phyloP scores from a whole-genome alignment of 2,113 vertebrate genomes.

The Chitala chitala region DNA sequence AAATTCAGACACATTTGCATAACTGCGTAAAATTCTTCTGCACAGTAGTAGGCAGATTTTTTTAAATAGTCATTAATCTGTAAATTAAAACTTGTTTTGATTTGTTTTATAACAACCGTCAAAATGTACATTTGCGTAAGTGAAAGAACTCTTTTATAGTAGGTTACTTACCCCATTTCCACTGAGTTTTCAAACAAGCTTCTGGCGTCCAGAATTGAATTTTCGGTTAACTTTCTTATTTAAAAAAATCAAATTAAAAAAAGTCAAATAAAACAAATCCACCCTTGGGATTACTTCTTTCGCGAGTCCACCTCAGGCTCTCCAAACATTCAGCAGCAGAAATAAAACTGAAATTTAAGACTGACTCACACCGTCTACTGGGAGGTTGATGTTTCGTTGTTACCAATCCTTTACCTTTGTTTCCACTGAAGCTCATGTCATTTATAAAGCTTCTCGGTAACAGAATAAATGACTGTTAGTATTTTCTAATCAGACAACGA shows the following conservation, averaged over 20 bases:
- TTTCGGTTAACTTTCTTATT: neutral
- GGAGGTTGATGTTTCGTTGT: neutral
- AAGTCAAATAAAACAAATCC: constrained; percentile 23
- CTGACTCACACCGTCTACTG: constrained; percentile 14
- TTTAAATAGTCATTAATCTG: neutral
- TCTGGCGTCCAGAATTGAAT: constrained; percentile 14
- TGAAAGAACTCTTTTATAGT: neutral
- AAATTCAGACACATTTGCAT: neutral
- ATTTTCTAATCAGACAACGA: neutral
- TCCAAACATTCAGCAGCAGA: constrained; percentile 1
- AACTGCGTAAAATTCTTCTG: neutral
- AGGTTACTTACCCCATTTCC: constrained; percentile 28
- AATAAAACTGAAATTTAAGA: constrained; percentile 14
- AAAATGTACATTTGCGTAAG: neutral
- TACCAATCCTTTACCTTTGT: constrained; percentile 8
- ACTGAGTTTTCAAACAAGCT: constrained; percentile 17
- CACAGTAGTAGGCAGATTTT: neutral
- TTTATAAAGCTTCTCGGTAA: constrained; percentile 7
- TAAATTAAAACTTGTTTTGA: neutral
- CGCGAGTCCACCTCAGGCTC: constrained; percentile 8
- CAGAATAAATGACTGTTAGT: neutral
- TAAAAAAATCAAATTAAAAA: neutral
- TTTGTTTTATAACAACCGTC: neutral
- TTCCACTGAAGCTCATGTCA: constrained; percentile 12
- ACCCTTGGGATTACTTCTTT: neutral